phyloP scores from a whole-genome alignment of 2,888 invertebrate genomes.

The Nomada lathburiana region DNA sequence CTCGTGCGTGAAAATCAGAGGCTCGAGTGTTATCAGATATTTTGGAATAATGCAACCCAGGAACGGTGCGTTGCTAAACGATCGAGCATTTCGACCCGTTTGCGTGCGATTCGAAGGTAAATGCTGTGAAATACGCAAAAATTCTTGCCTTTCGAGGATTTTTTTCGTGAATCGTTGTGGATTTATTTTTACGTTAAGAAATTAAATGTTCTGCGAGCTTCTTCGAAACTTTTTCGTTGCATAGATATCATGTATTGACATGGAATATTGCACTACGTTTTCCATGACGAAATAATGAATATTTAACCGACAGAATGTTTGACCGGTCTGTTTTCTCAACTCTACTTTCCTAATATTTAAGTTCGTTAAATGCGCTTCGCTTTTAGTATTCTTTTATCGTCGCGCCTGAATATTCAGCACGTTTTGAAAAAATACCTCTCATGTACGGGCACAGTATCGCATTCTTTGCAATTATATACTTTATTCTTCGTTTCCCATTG shows the following conservation, averaged over 20 bases:
- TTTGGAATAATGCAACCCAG: conserved; percentile 24
- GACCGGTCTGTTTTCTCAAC: conserved; percentile 24
- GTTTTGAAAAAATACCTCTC: conserved; percentile 7
- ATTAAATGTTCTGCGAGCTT: neutral
- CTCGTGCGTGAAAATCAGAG: conserved; percentile 14
- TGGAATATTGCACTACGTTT: conserved; percentile 4
- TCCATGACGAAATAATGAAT: conserved; percentile 15
- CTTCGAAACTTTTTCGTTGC: neutral
- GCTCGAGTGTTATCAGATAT: conserved; percentile 36
- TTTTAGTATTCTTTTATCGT: conserved; percentile 18
- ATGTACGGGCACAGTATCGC: conserved; percentile 23
- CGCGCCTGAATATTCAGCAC: conserved; percentile 25
- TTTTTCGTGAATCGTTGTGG: neutral
- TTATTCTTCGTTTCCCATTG: conserved; percentile 3
- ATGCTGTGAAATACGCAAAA: conserved; percentile 47
- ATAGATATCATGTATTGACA: neutral
- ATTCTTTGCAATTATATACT: conserved; percentile 25
- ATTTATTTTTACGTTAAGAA: neutral
- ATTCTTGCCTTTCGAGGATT: conserved; percentile 20
- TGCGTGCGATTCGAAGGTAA: conserved; percentile 44
- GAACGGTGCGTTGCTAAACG: conserved; percentile 8
- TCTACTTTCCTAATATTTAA: conserved; percentile 42
- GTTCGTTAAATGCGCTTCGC: neutral
- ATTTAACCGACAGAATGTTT: conserved; percentile 25
- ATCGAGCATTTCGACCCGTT: conserved; percentile 31